Evolutionary conservation across 2,888 invertebrate genomes (phyloP), one percentile per base, ranked within the genome.

Genomic region (Labia minor): DNA sequence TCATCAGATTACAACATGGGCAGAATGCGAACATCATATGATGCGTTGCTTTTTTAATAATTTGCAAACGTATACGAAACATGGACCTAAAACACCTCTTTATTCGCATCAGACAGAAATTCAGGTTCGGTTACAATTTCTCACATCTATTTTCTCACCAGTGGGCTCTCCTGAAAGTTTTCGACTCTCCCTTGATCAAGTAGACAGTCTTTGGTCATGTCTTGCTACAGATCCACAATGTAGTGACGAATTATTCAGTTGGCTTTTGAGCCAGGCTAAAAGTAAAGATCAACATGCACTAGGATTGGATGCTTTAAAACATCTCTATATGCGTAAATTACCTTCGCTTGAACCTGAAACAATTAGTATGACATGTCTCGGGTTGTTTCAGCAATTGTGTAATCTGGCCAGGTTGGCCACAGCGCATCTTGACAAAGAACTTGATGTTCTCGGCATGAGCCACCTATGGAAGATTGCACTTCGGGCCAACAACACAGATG

Each of bases 391-490:
- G 77, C 94, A 95, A 75, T 79, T 95, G 65, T 94, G 93, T 74
- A 91, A 89, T 76, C 80, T 95, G 71, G 92, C 94, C 0, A 85
- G 92, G 64, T 84, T 92, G 76, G 88, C 91, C 21, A 85, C 90
- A 1, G 88, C 86, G 8, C 85, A 88, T 71, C 82, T 83, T 71
- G 85, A 85, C 64, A 72, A 75, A 16, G 76, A 78, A 69, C 76
- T 77, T 26, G 87, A 88, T 77, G 86, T 87, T 21, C 84, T 91
- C 14, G 94, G 93, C 14, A 95, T 95, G 90, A 91, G 92, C 77
- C 93, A 95, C 73, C 80, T 95, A 72, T 96, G 95, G 95, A 91
- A 91, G 77, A 94, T 96, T 69, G 95, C 95, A 0, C 80, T 96
- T 2, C 82, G 90, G 71, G 95, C 95, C 1, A 88, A 88, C 71